Evolutionary conservation across 2,797 vertebrate genomes (phyloP), one percentile per base, ranked within the genome.

Genomic region (Spheniscus humboldti): DNA sequence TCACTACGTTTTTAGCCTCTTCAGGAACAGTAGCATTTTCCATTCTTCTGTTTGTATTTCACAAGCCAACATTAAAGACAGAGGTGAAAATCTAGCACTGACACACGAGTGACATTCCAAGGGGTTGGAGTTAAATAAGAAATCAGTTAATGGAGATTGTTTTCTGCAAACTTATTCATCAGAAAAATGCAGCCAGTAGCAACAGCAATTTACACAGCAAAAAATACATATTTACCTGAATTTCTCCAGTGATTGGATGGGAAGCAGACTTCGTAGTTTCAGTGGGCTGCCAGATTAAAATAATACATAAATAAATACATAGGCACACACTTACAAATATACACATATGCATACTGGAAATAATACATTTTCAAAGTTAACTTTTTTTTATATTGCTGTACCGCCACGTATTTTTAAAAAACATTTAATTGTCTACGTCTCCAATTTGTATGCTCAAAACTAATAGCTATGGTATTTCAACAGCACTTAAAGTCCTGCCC

Each of bases 191-290:
- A 77, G 8, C 2, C 30, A 30, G 13, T 23, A 92, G 39, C 27
- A 55, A 86, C 47, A 73, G 50, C 5, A 73, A 31, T 41, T 63
- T 76, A 53, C 11, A 31, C 7, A 74, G 31, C 1, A 83, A 50
- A 66, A 94, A 3, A 13, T 16, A 25, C 17, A 28, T 37, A 71
- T 20, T 90, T 96, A 99, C 99, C 99, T 99, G 99, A 97, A 99
- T 99, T 98, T 99, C 99, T 97, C 99, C 99, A 59, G 99, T 99
- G 97, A 99, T 98, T 66, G 98, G 98, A 98, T 99, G 99, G 57
- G 98, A 98, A 95, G 98, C 98, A 68, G 97, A 92, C 96, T 98
- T 99, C 12, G 98, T 92, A 41, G 95, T 88, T 95, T 99, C 99
- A 4, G 98, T 77, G 56, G 98, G 95, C 99, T 99, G 94, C 30